phyloP scores from a whole-genome alignment of 2,113 vertebrate genomes.

The Recurvirostra avosetta region DNA sequence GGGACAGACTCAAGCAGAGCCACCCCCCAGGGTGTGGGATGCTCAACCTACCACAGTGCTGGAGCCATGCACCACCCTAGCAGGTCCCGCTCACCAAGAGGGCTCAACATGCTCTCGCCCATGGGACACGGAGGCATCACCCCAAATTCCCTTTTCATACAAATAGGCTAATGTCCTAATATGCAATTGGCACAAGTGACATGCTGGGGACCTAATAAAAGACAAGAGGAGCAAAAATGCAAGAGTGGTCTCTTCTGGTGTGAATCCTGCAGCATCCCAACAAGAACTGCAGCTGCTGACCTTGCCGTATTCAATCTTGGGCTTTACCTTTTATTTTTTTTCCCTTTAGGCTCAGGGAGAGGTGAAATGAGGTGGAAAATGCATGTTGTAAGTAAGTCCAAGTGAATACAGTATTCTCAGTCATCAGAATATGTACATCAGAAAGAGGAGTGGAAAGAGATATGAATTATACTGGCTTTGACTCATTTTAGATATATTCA shows the following conservation, averaged over 20 bases:
- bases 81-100: not conserved
- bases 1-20: not conserved
- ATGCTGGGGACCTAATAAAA: not conserved
- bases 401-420: not conserved
- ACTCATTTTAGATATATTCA: not conserved
- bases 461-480: not conserved
- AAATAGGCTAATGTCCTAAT: not conserved
- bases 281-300: not conserved
- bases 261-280: not conserved
- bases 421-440: not conserved
- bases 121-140: accelerated
- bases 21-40: not conserved
- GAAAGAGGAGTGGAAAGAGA: not conserved
- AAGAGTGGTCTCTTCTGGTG: not conserved
- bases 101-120: not conserved
- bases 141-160: not conserved
- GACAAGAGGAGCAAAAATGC: not conserved
- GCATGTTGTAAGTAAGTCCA: not conserved
- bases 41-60: not conserved
- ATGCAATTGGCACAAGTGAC: not conserved
- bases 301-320: not conserved
- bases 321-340: not conserved
- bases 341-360: not conserved
- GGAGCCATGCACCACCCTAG: not conserved
- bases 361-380: not conserved